Evolutionary conservation across 2,113 vertebrate species (phyloP), one percentile per base, ranked within the genome.

Genomic region (Apodemus sylvaticus): DNA sequence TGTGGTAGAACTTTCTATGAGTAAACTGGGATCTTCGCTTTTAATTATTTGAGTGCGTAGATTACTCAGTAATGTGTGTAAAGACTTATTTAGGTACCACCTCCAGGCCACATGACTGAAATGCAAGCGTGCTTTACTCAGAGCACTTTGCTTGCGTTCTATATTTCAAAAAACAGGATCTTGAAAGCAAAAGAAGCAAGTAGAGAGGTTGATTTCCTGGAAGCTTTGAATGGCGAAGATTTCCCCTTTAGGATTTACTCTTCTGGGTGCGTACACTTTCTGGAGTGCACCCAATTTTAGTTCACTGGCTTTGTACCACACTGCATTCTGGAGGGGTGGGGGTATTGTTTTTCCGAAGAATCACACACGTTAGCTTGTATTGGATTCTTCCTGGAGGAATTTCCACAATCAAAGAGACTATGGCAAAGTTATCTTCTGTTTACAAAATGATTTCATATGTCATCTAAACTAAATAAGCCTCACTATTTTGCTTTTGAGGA

Each of bases 31-130:
- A 97, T 90, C 92, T 94, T 97, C 93, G 76, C 86, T 97, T 98
- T 97, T 97, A 97, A 98, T 98, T 97, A 98, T 95, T 60, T 0
- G 73, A 96, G 94, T 94, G 78, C 77, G 77, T 64, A 97, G 96
- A 98, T 96, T 95, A 97, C 93, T 97, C 97, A 93, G 22, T 71
- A 97, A 96, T 2, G 77, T 92, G 96, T 95, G 48, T 86, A 66
- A 96, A 97, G 89, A 94, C 78, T 93, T 90, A 70, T 87, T 91
- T 53, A 88, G 58, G 66, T 3, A 7, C 66, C 48, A 45, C 24
- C 51, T 10, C 11, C 20, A 48, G 77, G 79, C 95, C 83, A 87
- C 24, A 31, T 79, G 51, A 26, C 42, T 86, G 79, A 90, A 90
- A 91, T 90, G 73, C 29, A 90, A 89, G 81, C 77, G 13, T 48